Conservation (phyloP, 2,888 invertebrate genomes). For the Calameuta pallipes region DNA sequence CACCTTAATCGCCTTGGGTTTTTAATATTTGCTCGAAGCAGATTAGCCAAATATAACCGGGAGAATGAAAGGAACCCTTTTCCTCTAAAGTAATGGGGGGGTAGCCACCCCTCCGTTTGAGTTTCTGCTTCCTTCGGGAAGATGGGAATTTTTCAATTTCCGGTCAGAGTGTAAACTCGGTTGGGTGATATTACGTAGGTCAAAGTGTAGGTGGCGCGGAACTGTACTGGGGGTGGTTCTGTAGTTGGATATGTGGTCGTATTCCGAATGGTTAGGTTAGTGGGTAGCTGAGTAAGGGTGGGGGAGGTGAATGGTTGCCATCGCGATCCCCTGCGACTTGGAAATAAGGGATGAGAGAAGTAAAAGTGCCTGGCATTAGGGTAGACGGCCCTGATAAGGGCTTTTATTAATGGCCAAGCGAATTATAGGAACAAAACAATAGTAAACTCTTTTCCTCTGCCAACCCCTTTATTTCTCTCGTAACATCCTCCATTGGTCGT, state of each 20-base stretch:
- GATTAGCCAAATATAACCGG: background rate
- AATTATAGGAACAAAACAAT: constrained; percentile 24
- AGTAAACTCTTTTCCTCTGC: constrained; percentile 12
- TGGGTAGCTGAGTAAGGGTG: background rate
- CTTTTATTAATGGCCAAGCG: constrained; percentile 22
- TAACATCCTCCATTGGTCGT: background rate
- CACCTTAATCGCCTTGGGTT: too few relatives aligned
- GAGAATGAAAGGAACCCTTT: background rate
- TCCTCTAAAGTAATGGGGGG: background rate
- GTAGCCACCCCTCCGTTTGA: constrained; percentile 5
- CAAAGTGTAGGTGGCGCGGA: background rate
- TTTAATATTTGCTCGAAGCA: background rate
- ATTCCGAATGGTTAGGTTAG: background rate
- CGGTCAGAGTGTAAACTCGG: constrained; percentile 8
- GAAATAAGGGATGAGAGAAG: background rate
- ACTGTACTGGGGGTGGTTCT: background rate
- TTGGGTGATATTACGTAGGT: background rate
- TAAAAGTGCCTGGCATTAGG: background rate
- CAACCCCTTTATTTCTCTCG: background rate
- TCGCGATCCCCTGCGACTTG: background rate
- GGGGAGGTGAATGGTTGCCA: background rate
- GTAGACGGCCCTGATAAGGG: constrained; percentile 13
- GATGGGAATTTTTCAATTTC: constrained; percentile 25
- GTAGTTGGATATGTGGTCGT: background rate
- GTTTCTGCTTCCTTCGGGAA: constrained; percentile 13